Base-by-base conservation (phyloP, 2,797 vertebrate species). In the Sylvia borin region DNA sequence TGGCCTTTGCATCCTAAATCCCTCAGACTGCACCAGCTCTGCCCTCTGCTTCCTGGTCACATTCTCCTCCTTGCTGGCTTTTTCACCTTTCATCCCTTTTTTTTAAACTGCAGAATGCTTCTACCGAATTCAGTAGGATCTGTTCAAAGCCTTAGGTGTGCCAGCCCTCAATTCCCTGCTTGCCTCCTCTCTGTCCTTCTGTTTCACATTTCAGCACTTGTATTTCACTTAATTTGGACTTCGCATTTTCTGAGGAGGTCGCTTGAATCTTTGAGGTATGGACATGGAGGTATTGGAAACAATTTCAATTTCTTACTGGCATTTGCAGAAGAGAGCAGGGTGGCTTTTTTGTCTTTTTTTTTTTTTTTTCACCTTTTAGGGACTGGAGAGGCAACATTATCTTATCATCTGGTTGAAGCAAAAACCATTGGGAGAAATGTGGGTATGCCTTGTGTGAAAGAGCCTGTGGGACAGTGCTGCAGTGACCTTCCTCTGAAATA, bases 191-290 rank as follows among this genome's bases (percentile, higher is more conserved):
- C 66, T 90, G 58, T 73, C 36, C 47, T 57, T 36, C 65, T 51
- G 21, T 75, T 86, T 84, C 48, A 34, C 0, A 0, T 50, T 73
- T 67, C 1, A 4, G 32, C 24, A 34, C 40, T 80, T 1, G 1
- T 13, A 42, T 75, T 81, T 91, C 1, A 3, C 38, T 70, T 48
- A 8, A 34, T 31, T 86, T 48, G 31, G 48, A 90, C 36, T 73
- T 53, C 32, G 15, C 5, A 4, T 88, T 84, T 88, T 80, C 43
- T 90, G 53, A 88, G 55, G 71, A 82, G 27, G 67, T 31, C 57
- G 31, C 15, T 32, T 22, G 38, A 86, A 42, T 66, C 48, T 50
- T 51, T 4, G 32, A 71, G 55, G 61, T 14, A n/a, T 51, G 0
- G 9, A 38, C 36, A 31, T 31, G 47, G n/a, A 90, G 25, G 32